Evolutionary conservation across 2,888 invertebrate genomes (phyloP), one percentile per base, ranked within the genome.

Genomic region (Opisthograptis luteolata): DNA sequence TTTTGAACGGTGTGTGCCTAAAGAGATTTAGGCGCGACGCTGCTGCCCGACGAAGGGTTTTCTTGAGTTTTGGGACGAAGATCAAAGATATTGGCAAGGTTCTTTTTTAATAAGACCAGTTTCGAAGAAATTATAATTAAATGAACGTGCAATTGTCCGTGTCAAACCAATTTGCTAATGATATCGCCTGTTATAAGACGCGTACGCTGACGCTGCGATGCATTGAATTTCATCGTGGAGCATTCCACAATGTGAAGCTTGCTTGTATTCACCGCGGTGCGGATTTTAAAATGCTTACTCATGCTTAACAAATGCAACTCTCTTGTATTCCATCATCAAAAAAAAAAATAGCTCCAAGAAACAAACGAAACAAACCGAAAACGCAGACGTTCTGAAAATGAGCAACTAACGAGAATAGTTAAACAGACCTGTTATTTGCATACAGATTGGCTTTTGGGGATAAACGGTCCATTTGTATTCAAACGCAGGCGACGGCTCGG

Each of bases 361-460:
- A 49, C 43, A 57, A 47, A 46, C 25, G 42, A 39, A 79, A 70
- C 61, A 67, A 70, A 72, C 70, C 70, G 72, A 76, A 81, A 85
- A 85, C 76, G 78, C 81, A 82, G 84, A 86, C 81, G 77, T 85
- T 79, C 73, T 73, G 85, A 85, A 89, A 90, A 89, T 88, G 88
- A 87, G 87, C 88, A 88, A 87, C 87, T 89, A 89, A 89, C 88
- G 87, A 87, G 89, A 82, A 88, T 87, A 88, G 89, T 88, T 87
- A 85, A 87, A 85, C 77, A 81, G 82, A 84, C 81, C 83, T 80
- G 82, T 80, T 82, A 90, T 90, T 89, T 87, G 79, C 90, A 89
- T 90, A 88, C 89, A 90, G 86, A 90, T 89, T 90, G 88, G 88
- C 88, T 90, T 85, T 81, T 77, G 76, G 85, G 87, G 87, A 87